A percentile compares a stretch with the other conserved stretches of the same genome.
Evolutionary conservation across 30 jellyfish, hydroid and myxozoan genomes (phyloP).

Genomic region (Cassiopea xamachana): DNA sequence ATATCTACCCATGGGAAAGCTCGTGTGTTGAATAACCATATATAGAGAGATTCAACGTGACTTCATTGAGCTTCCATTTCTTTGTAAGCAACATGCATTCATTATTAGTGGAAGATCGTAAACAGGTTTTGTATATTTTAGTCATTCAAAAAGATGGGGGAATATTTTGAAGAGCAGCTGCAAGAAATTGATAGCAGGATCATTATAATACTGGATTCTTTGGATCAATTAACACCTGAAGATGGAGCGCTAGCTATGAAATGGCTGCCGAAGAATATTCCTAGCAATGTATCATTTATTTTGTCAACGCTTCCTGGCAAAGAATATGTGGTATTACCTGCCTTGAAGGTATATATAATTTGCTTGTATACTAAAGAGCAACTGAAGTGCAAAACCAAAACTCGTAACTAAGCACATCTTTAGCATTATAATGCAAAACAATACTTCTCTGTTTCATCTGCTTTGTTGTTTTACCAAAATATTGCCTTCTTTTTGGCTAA

Average conservation of each 20-base stretch:
- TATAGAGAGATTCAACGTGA: too few relatives aligned
- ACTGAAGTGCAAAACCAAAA: background rate
- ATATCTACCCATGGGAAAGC: too few relatives aligned
- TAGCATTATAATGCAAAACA: background rate
- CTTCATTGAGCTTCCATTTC: background rate
- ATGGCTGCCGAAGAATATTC: conserved; percentile 83
- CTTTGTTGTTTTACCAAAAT: background rate
- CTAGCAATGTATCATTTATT: conserved; percentile 50
- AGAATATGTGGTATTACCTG: conserved; percentile 68
- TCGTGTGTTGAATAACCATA: too few relatives aligned
- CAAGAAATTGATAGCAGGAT: conserved; percentile 13
- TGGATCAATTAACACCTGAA: conserved; percentile 88
- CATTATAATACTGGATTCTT: conserved; percentile 74
- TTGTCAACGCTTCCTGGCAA: conserved; percentile 88
- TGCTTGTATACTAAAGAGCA: background rate
- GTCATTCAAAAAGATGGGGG: conserved; percentile 77
- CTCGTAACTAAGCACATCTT: background rate
- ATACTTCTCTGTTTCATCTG: background rate
- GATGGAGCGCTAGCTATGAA: conserved; percentile 82
- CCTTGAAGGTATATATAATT: conserved; percentile 54
- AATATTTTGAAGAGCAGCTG: conserved; percentile 58
- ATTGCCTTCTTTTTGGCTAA: background rate
- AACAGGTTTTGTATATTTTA: conserved; percentile 2
- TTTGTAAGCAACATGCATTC: background rate
- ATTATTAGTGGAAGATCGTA: too few relatives aligned